Conservation (phyloP, 2,113 vertebrate species). For the Brachirus orientalis region DNA sequence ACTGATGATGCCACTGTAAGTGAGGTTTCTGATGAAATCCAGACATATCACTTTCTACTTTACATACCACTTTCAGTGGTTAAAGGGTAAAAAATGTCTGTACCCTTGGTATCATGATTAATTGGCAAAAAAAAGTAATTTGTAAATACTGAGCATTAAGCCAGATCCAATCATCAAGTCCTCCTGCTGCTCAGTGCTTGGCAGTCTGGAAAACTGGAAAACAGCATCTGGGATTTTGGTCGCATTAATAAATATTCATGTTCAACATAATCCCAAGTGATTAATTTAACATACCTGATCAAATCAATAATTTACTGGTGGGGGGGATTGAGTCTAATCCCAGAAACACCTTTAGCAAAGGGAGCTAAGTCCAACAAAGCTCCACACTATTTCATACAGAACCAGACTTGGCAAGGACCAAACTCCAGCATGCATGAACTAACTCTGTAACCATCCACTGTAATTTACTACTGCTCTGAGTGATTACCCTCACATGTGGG, state of each 20-base stretch:
- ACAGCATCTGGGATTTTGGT: constrained; percentile 74
- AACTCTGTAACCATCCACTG: neutral
- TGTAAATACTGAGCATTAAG: constrained; percentile 1
- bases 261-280: constrained; percentile 69
- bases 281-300: constrained; percentile 78
- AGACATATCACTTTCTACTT: constrained; percentile 18
- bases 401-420: neutral
- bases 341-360: neutral
- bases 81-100: constrained; percentile 13
- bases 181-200: constrained; percentile 15
- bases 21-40: constrained; percentile 26
- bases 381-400: neutral
- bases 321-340: neutral
- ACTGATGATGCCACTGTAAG: constrained; percentile 26
- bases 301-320: constrained; percentile 74
- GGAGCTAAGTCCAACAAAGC: neutral
- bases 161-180: constrained; percentile 6
- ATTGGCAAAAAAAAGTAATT: neutral
- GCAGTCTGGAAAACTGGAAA: constrained; percentile 61
- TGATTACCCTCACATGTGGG: too few species aligned
- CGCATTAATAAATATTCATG: constrained; percentile 78
- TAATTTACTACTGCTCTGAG: constrained; percentile 2
- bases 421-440: neutral
- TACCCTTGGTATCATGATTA: constrained; percentile 4
- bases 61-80: neutral